Percentiles rank a stretch among this genome's conserved stretches.
These are phyloP conservation scores for Troides helena DNA, from an alignment of 2,888 invertebrate genomes.

Conservation along the genomic window DNA sequence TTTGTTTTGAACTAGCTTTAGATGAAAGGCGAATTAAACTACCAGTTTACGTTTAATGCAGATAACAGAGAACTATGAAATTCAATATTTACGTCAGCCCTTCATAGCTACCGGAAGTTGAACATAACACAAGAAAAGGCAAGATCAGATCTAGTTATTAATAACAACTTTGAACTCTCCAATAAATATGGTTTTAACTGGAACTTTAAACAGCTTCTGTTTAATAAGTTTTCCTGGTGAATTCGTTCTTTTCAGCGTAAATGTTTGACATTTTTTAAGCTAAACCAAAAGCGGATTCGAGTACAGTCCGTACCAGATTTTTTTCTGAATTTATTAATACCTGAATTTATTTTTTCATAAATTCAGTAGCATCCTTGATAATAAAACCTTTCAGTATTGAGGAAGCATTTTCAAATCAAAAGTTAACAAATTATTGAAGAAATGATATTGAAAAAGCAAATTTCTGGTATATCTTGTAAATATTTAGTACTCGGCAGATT, in stretches of 20 bases:
- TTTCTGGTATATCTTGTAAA: no score
- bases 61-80: conserved; percentile 37
- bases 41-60: background rate
- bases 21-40: background rate
- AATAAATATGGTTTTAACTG: background rate
- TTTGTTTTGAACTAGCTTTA: background rate
- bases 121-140: background rate
- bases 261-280: no score
- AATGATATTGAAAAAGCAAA: no score
- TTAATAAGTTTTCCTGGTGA: background rate
- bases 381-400: background rate
- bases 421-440: no score
- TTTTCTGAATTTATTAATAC: no score
- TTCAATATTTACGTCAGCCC: conserved; percentile 19
- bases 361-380: background rate
- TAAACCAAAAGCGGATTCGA: no score
- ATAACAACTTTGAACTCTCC: background rate
- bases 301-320: no score
- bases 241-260: background rate
- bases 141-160: background rate
- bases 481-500: no score
- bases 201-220: background rate
- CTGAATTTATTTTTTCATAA: background rate
- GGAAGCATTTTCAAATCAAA: background rate
- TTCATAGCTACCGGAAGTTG: background rate